Conservation (phyloP, 2,113 vertebrate genomes). For the Thamnaconus septentrionalis region DNA sequence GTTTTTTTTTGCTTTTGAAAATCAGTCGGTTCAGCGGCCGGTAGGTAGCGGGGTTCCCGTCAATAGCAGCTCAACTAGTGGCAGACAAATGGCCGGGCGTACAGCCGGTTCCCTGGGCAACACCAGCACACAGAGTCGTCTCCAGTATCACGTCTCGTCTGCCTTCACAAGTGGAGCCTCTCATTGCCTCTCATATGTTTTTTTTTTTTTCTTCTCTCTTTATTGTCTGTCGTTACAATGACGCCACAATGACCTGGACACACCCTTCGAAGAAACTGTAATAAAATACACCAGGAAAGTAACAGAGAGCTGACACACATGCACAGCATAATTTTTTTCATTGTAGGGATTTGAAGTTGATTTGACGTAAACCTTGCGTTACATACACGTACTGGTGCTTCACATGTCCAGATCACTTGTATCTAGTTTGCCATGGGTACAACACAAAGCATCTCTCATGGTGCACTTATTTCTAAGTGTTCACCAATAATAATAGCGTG, state of each 20-base stretch:
- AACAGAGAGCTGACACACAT: too few relatives aligned
- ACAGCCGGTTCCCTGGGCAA: constrained; percentile 65
- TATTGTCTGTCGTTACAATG: constrained; percentile 12
- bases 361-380: too few relatives aligned
- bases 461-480: too few relatives aligned
- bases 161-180: constrained; percentile 49
- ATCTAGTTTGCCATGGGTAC: too few relatives aligned
- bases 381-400: too few relatives aligned
- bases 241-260: not conserved
- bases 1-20: not conserved
- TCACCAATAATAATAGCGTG: too few relatives aligned
- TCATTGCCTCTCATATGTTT: constrained; percentile 54
- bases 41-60: constrained; percentile 25
- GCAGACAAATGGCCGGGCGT: constrained; percentile 41
- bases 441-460: too few relatives aligned
- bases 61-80: constrained; percentile 46
- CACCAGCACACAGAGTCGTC: constrained; percentile 65
- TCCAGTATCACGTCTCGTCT: constrained; percentile 66
- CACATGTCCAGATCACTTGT: too few relatives aligned
- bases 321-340: too few relatives aligned
- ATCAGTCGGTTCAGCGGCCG: not conserved
- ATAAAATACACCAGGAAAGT: too few relatives aligned
- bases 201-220: constrained; percentile 39
- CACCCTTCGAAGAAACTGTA: not conserved
- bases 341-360: too few relatives aligned